A percentile compares a stretch with the other conserved stretches of the same genome.
Conservation (phyloP, 1,140 invertebrate genomes). For the Drepana arcuata region DNA sequence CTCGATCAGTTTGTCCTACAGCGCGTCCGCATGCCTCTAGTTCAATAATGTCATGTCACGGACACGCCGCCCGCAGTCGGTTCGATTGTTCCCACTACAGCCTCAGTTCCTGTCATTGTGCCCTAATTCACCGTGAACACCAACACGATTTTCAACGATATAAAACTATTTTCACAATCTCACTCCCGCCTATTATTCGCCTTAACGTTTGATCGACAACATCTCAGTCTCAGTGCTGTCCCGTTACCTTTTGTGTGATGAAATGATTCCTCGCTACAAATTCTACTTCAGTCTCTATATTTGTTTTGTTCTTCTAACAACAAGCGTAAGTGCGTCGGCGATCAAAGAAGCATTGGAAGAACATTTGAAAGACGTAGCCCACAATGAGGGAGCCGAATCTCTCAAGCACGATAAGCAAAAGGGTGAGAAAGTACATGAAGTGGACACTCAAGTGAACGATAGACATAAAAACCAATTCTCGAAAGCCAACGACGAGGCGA, state of each 20-base stretch:
- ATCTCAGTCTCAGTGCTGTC: constrained; percentile 7
- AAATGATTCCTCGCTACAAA: constrained; percentile 42
- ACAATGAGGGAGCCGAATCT: constrained; percentile 48
- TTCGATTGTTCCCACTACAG: constrained; percentile 47
- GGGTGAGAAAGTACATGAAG: constrained; percentile 59
- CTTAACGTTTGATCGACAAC: constrained; percentile 13
- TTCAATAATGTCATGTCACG: constrained; percentile 49
- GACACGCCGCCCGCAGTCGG: constrained; percentile 27
- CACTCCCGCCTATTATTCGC: constrained; percentile 25
- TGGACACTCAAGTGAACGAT: constrained; percentile 52
- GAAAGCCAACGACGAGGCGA: constrained; percentile 58
- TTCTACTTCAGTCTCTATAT: constrained; percentile 24
- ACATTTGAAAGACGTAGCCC: constrained; percentile 56
- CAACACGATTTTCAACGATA: constrained; percentile 47
- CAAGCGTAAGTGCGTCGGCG: constrained; percentile 37
- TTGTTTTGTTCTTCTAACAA: constrained; percentile 31
- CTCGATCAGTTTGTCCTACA: constrained; percentile 27
- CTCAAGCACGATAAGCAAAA: constrained; percentile 56
- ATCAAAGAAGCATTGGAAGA: constrained; percentile 55
- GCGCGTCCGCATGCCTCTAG: constrained; percentile 24
- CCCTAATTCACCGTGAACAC: constrained; percentile 59
- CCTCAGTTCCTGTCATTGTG: constrained; percentile 69
- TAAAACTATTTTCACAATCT: constrained; percentile 50
- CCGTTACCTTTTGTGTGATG: constrained; percentile 22
- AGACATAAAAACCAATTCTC: constrained; percentile 58